Conservation (phyloP, 2,113 vertebrate species). For the Thalassoma bifasciatum region DNA sequence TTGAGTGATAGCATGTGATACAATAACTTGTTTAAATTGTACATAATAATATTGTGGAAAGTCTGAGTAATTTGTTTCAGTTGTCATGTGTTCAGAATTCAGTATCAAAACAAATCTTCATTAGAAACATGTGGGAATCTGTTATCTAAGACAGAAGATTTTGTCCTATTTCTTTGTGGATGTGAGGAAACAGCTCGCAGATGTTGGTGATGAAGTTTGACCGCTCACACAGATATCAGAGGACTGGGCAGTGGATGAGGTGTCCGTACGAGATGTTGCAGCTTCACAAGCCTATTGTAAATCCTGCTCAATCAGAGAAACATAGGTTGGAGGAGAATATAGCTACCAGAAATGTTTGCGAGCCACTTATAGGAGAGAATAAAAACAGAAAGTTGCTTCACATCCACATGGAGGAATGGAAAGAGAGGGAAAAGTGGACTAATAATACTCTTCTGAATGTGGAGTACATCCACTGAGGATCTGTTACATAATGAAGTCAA, state of each 20-base stretch:
- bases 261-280: slow-evolving; percentile 56
- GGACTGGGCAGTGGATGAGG: slow-evolving; percentile 48
- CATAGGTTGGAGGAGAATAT: not conserved
- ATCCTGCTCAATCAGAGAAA: slow-evolving; percentile 52
- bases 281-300: slow-evolving; percentile 22
- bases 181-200: not conserved
- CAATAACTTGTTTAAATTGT: not conserved
- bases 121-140: slow-evolving; percentile 20
- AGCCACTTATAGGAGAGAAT: not conserved
- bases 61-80: no score
- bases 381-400: not conserved
- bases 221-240: no score
- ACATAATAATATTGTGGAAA: no score
- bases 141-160: not conserved
- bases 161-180: not conserved
- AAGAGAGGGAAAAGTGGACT: slow-evolving; percentile 26
- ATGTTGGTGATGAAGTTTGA: no score
- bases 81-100: slow-evolving; percentile 5
- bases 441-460: slow-evolving; percentile 66
- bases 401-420: slow-evolving; percentile 36
- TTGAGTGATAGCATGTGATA: not conserved
- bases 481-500: slow-evolving; percentile 73
- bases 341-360: not conserved
- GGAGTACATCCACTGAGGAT: slow-evolving; percentile 65
- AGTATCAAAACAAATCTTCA: not conserved